Conservation (phyloP, 2,113 vertebrate genomes). For the Cnemophilus loriae region DNA sequence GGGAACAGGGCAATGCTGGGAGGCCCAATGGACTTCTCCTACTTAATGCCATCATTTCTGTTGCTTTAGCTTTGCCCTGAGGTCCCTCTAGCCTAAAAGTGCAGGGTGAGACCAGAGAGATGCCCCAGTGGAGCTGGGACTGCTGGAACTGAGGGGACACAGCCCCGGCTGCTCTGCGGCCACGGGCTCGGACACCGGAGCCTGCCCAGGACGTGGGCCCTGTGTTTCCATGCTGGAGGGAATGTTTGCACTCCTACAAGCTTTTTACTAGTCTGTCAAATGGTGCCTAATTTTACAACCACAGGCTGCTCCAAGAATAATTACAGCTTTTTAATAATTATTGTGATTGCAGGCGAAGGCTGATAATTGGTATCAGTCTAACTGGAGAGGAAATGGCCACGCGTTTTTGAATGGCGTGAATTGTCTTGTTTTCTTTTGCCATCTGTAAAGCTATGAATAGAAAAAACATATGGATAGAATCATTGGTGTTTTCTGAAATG, state of each 20-base stretch:
- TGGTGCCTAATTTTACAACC: neutral
- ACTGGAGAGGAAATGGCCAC: conserved; percentile 51
- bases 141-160: rapidly evolving
- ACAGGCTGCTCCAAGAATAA: conserved; percentile 16
- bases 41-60: neutral
- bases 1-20: neutral
- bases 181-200: neutral
- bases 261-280: neutral
- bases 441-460: neutral
- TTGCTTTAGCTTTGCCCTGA: neutral
- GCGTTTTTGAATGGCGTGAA: conserved; percentile 5
- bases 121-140: rapidly evolving
- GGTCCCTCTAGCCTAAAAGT: neutral
- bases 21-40: neutral
- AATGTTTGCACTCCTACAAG: neutral
- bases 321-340: conserved; percentile 47
- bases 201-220: neutral
- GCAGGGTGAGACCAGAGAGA: neutral
- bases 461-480: neutral
- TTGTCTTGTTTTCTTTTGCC: neutral
- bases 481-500: neutral
- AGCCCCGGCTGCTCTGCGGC: rapidly evolving
- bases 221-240: neutral
- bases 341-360: neutral
- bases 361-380: conserved; percentile 37